Base-by-base conservation (phyloP, 2,888 invertebrate species). In the Diplolepis rosae region DNA sequence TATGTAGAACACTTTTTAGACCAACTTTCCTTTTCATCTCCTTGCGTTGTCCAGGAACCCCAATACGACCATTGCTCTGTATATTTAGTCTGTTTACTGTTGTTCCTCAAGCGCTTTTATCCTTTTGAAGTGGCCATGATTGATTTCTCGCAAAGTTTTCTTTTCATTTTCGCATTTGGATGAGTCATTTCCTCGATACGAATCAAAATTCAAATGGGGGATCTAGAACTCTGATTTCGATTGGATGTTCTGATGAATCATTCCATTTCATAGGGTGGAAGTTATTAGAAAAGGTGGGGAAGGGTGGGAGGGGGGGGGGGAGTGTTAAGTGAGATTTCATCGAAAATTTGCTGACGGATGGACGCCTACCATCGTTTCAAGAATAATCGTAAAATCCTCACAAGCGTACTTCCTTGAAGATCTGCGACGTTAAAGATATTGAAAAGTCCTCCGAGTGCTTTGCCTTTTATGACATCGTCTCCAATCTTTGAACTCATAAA, bases 1-100 rank as follows among this genome's bases (percentile, higher is more conserved):
- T 11, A 11, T 32, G 1, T 11, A 77, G 76, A 79, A 75, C 77
- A 77, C 51, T 35, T 42, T 51, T 52, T 69, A 24, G 28, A 52
- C 0, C 3, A 22, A 24, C n/a, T 35, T 35, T 61, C 56, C n/a
- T 35, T 61, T 61, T 61, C 35, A 61, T 61, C 35, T 32, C 11
- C 5, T 22, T 48, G 22, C 9, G 18, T 48, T 22, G 48, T 48
- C 9, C 48, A 22, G 48, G 48, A 18, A 61, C 56, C 56, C 56
- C 24, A 35, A 6, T 24, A 39, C 2, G 13, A 61, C 24, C n/a
- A 61, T 35, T 39, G 35, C 22, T 56, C 32, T 32, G 56, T 35
- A 56, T 35, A 61, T 61, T 35, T 61, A 35, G 22, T 35, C 6
- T 61, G 32, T 61, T 61, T 61, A 32, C 35, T 39, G 35, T 35